Evolutionary conservation across 2,797 vertebrate genomes (phyloP).

Genomic region (Phrynocephalus forsythii): DNA sequence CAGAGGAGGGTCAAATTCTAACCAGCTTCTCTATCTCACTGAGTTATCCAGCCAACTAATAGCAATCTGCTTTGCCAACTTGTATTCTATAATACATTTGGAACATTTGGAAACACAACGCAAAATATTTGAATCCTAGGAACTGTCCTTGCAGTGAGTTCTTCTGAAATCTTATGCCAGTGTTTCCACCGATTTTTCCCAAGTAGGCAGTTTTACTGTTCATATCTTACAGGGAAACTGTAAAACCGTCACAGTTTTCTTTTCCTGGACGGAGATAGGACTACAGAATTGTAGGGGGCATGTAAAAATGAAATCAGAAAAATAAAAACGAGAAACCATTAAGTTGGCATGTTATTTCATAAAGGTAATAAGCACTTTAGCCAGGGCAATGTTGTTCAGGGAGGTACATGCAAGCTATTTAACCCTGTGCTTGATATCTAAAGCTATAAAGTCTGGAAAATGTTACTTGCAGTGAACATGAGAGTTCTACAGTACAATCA

Average conservation of each 20-base stretch:
- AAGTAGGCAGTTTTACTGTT: background rate
- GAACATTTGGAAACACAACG: too few relatives aligned
- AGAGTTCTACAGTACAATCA: background rate
- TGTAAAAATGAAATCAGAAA: background rate
- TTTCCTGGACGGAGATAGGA: background rate
- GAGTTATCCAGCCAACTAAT: too few relatives aligned
- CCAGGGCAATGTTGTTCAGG: background rate
- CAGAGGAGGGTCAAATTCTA: too few relatives aligned
- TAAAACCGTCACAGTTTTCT: background rate
- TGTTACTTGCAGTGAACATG: background rate
- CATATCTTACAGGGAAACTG: conserved; percentile 10
- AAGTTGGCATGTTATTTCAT: background rate
- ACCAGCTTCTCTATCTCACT: too few relatives aligned
- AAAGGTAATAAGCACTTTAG: background rate
- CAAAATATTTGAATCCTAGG: background rate
- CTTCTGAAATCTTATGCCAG: background rate
- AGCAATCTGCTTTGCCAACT: too few relatives aligned
- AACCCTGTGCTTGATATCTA: background rate
- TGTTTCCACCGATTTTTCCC: background rate
- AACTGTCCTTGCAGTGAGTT: background rate
- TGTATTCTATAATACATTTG: too few relatives aligned
- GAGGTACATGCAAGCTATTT: background rate
- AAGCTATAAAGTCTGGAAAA: background rate
- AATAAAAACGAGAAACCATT: background rate
- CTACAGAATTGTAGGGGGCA: background rate